phyloP scores from a whole-genome alignment of 2,797 vertebrate species.

The Lepilemur septentrionalis region DNA sequence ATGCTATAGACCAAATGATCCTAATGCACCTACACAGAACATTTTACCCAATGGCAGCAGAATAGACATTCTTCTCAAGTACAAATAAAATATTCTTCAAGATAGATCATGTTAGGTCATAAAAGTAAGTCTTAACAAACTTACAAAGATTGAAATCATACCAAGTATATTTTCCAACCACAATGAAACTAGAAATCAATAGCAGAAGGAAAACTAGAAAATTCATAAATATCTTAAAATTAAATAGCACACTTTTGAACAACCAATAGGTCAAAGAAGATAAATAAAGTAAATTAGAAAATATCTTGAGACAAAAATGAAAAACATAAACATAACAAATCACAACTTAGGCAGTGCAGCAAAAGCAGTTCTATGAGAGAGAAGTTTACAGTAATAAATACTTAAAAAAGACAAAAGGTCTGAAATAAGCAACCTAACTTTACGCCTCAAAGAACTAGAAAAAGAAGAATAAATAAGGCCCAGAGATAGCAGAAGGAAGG shows the following conservation, averaged over 20 bases:
- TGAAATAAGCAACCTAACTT: not conserved
- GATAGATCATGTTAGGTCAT: not conserved
- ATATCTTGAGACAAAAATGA: not conserved
- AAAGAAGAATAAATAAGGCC: not conserved
- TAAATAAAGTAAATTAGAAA: not conserved
- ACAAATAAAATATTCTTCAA: not conserved
- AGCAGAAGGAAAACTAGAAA: not conserved
- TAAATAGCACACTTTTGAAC: not conserved
- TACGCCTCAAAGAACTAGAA: not conserved
- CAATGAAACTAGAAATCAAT: not conserved
- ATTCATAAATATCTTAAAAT: not conserved
- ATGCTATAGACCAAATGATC: not conserved
- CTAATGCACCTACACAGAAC: not conserved
- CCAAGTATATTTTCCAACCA: not conserved
- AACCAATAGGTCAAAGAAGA: not conserved
- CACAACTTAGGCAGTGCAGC: not conserved
- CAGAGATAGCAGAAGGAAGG: not conserved
- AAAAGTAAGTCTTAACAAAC: not conserved
- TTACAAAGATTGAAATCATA: not conserved
- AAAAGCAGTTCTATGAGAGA: not conserved
- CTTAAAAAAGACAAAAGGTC: not conserved
- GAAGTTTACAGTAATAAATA: not conserved
- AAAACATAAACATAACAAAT: not conserved
- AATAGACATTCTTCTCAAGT: not conserved
- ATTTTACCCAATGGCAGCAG: not conserved